A percentile compares a stretch with the other conserved stretches of the same genome.
Conservation (phyloP, 2,888 invertebrate species). For the Drosophila cognata region DNA sequence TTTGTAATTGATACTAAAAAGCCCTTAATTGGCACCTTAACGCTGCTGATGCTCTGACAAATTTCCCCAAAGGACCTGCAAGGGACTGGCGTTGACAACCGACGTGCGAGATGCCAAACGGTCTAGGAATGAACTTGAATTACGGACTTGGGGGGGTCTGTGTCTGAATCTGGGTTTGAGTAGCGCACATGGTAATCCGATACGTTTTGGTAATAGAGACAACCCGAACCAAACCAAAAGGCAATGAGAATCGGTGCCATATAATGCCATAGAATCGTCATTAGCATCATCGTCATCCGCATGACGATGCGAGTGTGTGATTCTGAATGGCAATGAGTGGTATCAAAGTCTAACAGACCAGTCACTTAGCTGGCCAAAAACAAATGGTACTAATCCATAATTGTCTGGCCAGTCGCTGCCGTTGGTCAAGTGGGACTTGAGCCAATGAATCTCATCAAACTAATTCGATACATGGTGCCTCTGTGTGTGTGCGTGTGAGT, state of each 20-base stretch:
- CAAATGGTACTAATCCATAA: constrained; percentile 83
- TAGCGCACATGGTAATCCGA: constrained; percentile 62
- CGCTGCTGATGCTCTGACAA: constrained; percentile 83
- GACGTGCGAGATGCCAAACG: constrained; percentile 58
- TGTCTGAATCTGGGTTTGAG: constrained; percentile 11
- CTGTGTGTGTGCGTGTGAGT: constrained; percentile 13
- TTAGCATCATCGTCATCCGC: constrained; percentile 46
- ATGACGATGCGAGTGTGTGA: constrained; percentile 17
- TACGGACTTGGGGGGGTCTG: constrained; percentile 15
- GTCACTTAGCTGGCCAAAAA: constrained; percentile 56
- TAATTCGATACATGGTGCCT: constrained; percentile 69
- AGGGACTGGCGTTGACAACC: constrained; percentile 66
- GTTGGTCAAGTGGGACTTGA: constrained; percentile 78
- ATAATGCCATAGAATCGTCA: constrained; percentile 67
- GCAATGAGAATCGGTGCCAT: constrained; percentile 62
- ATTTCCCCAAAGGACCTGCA: constrained; percentile 81
- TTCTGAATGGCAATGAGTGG: constrained; percentile 33
- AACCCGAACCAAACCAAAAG: constrained; percentile 35
- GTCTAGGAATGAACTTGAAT: constrained; percentile 21
- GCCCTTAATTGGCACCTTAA: constrained; percentile 85
- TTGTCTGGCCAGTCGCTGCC: constrained; percentile 70
- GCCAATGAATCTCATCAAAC: constrained; percentile 80
- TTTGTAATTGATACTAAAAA: constrained; percentile 85
- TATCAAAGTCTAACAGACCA: constrained; percentile 44
- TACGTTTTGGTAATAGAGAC: constrained; percentile 66